phyloP scores from a whole-genome alignment of 2,113 vertebrate genomes.

The Hypocryptadius cinnamomeus region DNA sequence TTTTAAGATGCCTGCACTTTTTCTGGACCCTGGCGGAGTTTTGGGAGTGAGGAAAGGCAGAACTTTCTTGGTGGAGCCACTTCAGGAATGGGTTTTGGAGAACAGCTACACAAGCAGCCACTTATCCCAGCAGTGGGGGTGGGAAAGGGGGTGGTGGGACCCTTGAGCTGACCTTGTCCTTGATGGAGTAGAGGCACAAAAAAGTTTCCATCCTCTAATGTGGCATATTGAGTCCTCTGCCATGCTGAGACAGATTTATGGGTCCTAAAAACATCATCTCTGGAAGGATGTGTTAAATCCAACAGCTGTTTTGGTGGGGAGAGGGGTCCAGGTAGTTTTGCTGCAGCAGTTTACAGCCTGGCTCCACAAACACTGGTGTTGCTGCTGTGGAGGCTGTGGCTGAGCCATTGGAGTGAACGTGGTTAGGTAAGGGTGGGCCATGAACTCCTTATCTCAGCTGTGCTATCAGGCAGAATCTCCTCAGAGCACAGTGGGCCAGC shows the following conservation, averaged over 20 bases:
- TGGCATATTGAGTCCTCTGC: neutral
- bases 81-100: neutral
- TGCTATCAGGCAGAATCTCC: neutral
- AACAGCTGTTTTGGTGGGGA: neutral
- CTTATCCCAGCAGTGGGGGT: accelerated
- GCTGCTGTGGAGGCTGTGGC: accelerated
- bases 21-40: neutral
- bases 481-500: neutral
- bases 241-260: accelerated
- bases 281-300: neutral
- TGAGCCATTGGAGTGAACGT: neutral
- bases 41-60: neutral
- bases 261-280: neutral
- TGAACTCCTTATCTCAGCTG: neutral
- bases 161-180: neutral
- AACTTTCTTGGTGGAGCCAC: neutral
- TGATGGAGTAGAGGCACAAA: accelerated
- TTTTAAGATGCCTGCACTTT: neutral
- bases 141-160: neutral
- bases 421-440: neutral
- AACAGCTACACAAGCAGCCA: neutral
- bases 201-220: neutral
- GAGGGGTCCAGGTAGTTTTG: neutral
- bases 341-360: neutral
- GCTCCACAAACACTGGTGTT: accelerated